These are phyloP conservation scores for Agrilus mali DNA, from an alignment of 2,888 invertebrate species.

Conservation along the genomic window DNA sequence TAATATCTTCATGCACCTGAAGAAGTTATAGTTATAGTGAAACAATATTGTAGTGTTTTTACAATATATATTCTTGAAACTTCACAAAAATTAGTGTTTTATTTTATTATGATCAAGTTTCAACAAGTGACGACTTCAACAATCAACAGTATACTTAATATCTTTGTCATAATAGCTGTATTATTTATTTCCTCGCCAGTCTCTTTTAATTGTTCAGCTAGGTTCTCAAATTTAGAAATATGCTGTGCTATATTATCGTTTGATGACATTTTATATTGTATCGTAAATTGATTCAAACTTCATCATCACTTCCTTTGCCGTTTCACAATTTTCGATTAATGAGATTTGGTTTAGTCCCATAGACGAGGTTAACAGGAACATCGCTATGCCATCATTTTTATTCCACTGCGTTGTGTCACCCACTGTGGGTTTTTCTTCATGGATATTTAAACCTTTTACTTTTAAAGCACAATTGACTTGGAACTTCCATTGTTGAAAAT, in stretches of 20 bases:
- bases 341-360: too few relatives aligned
- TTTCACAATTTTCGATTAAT: too few relatives aligned
- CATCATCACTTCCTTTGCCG: too few relatives aligned
- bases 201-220: conserved; percentile 16
- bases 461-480: conserved; percentile 9
- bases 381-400: conserved; percentile 14
- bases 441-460: conserved; percentile 2
- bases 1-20: too few relatives aligned
- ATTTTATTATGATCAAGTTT: too few relatives aligned
- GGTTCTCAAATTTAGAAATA: conserved; percentile 18
- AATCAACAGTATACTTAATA: conserved; percentile 10
- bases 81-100: too few relatives aligned
- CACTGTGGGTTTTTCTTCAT: neutral
- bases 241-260: conserved; percentile 19
- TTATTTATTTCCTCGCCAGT: conserved; percentile 14
- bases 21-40: too few relatives aligned
- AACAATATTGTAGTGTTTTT: too few relatives aligned
- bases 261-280: conserved; percentile 14
- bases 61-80: too few relatives aligned
- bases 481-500: conserved; percentile 9
- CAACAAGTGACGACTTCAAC: too few relatives aligned
- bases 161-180: conserved; percentile 15
- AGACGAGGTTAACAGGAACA: too few relatives aligned
- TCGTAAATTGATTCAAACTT: conserved; percentile 14
- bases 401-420: conserved; percentile 6